These are phyloP conservation scores for Sphenopsis melanotis DNA, from an alignment of 2,797 vertebrate species.

Conservation along the genomic window DNA sequence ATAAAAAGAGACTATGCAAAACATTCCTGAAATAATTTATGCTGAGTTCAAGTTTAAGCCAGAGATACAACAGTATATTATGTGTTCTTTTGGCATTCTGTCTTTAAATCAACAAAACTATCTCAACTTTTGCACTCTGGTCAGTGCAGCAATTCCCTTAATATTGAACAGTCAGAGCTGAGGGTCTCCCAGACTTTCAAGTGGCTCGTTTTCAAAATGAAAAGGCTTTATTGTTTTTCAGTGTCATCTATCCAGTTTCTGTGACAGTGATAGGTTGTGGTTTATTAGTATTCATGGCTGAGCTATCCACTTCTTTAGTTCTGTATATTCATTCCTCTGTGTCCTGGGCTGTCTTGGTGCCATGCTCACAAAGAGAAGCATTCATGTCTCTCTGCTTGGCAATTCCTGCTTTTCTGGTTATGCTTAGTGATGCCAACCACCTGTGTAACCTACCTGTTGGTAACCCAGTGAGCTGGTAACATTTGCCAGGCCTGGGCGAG, in stretches of 20 bases:
- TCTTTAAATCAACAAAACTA: constrained; percentile 44
- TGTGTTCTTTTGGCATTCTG: constrained; percentile 42
- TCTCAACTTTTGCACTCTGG: constrained; percentile 12
- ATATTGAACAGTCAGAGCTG: not conserved
- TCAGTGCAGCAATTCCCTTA: not conserved
- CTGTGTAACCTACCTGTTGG: not conserved
- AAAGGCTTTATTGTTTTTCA: not conserved
- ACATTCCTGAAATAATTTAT: constrained; percentile 68
- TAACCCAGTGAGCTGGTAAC: not conserved
- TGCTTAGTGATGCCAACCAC: not conserved
- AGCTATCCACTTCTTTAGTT: not conserved
- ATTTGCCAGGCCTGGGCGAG: not conserved
- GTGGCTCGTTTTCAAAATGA: not conserved
- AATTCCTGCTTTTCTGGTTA: not conserved
- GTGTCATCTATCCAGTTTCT: not conserved
- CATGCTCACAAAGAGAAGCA: not conserved
- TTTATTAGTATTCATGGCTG: not conserved
- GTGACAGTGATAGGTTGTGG: not conserved
- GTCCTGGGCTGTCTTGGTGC: not conserved
- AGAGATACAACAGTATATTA: constrained; percentile 45
- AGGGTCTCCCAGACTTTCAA: not conserved
- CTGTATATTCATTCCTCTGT: not conserved
- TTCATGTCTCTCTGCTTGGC: not conserved
- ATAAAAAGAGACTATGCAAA: constrained; percentile 54
- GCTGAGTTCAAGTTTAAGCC: constrained; percentile 59